A percentile compares a stretch with the other conserved stretches of the same genome.
Conservation (phyloP, 2,797 vertebrate genomes). For the Danio jaintianensis region DNA sequence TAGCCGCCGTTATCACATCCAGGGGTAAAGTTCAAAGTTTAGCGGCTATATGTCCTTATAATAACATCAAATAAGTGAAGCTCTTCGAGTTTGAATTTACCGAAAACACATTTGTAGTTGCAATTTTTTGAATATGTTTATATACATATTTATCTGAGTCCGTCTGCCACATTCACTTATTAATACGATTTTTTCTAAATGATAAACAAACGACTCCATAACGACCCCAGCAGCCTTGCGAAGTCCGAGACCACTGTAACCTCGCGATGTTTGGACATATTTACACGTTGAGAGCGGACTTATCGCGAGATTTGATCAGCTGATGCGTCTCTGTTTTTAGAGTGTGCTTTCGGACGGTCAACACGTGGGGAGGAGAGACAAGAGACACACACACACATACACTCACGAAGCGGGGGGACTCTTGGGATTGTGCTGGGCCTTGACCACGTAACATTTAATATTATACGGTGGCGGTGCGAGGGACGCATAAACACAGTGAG, state of each 20-base stretch:
- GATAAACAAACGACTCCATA: conserved; percentile 2
- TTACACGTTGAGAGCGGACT: background rate
- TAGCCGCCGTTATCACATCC: background rate
- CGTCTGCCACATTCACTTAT: background rate
- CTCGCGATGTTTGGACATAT: conserved; percentile 60
- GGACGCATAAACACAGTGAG: conserved; percentile 74
- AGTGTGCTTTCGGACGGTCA: conserved; percentile 73
- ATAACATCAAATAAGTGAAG: background rate
- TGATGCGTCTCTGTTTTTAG: conserved; percentile 79
- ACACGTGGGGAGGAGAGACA: conserved; percentile 81
- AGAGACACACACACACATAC: conserved; percentile 23
- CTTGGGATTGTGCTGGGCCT: conserved; percentile 62
- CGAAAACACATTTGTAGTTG: background rate
- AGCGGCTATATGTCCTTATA: background rate
- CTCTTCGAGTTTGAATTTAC: background rate
- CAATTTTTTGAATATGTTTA: background rate
- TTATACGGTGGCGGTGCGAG: conserved; percentile 69
- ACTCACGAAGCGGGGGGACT: conserved; percentile 60
- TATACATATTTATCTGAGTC: too few relatives aligned
- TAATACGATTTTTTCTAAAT: background rate
- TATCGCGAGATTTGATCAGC: conserved; percentile 82
- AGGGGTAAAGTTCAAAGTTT: conserved; percentile 34
- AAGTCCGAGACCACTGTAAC: background rate
- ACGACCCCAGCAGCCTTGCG: background rate
- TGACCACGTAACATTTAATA: conserved; percentile 57